These are phyloP conservation scores for Notiomystis cincta DNA, from an alignment of 2,113 vertebrate genomes.

Conservation along the genomic window DNA sequence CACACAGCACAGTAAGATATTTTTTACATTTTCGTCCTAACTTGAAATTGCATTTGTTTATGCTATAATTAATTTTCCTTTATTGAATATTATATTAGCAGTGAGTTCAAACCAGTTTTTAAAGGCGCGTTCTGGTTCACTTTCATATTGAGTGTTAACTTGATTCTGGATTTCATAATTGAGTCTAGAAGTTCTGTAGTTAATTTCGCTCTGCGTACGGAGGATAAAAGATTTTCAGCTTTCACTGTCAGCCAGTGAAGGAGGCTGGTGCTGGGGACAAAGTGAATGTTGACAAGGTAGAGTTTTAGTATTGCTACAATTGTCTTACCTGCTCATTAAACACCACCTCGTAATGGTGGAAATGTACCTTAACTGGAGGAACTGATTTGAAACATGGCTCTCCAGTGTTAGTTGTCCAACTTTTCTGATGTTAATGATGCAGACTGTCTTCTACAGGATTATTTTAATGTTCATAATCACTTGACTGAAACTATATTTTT, in stretches of 20 bases:
- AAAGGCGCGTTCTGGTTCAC: not conserved
- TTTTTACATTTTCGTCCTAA: not conserved
- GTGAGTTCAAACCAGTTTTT: not conserved
- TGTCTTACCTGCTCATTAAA: not conserved
- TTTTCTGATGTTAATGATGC: not conserved
- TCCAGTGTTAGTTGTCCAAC: not conserved
- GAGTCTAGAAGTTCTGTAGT: not conserved
- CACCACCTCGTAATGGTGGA: not conserved
- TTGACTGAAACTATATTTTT: not conserved
- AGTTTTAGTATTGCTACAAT: not conserved
- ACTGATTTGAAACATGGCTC: not conserved
- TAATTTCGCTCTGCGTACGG: not conserved
- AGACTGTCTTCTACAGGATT: not conserved
- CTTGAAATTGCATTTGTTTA: not conserved
- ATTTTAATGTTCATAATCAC: not conserved
- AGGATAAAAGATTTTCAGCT: not conserved
- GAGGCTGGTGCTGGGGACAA: not conserved
- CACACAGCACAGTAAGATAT: not conserved
- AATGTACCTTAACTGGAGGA: not conserved
- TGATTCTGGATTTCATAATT: not conserved
- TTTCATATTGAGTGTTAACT: not conserved
- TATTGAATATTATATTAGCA: not conserved
- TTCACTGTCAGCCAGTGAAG: not conserved
- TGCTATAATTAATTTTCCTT: not conserved
- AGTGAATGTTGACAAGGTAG: not conserved